A percentile compares a stretch with the other conserved stretches of the same genome.
These are phyloP conservation scores for Rhabdornis inornatus DNA, from an alignment of 2,113 vertebrate species.

Conservation along the genomic window DNA sequence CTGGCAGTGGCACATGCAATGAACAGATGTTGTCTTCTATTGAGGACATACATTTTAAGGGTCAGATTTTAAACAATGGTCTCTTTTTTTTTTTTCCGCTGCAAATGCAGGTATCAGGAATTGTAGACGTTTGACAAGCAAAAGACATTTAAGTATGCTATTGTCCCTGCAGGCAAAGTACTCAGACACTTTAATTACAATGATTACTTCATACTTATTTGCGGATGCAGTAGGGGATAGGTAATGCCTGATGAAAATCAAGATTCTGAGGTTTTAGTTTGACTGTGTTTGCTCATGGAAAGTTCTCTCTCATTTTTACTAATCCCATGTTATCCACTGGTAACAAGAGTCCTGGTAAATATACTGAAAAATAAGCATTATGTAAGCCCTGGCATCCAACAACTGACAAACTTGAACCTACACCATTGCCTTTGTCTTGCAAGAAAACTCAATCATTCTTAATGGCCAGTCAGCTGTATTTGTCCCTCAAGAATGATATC, in stretches of 20 bases:
- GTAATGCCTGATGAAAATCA: not conserved
- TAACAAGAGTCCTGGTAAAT: not conserved
- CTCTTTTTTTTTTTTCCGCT: not conserved
- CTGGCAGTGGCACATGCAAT: not conserved
- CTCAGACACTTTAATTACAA: slow-evolving; percentile 21
- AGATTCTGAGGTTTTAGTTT: not conserved
- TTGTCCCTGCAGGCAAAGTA: not conserved
- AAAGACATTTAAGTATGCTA: not conserved
- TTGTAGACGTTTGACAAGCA: not conserved
- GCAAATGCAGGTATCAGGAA: not conserved
- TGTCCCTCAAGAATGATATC: not conserved
- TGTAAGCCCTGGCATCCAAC: not conserved
- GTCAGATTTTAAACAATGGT: not conserved
- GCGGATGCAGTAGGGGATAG: not conserved
- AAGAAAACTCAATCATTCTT: not conserved
- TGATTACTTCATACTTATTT: not conserved
- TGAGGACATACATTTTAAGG: not conserved
- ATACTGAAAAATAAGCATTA: not conserved
- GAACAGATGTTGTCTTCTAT: slow-evolving; percentile 3
- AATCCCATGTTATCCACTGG: rapidly evolving
- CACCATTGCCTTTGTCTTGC: not conserved
- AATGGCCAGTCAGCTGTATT: not conserved
- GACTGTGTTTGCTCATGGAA: not conserved
- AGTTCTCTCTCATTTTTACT: not conserved
- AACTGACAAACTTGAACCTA: not conserved